Percentiles rank a stretch among this genome's conserved stretches.
Conservation (phyloP, 2,888 invertebrate species). For the Apodemia hepburni region DNA sequence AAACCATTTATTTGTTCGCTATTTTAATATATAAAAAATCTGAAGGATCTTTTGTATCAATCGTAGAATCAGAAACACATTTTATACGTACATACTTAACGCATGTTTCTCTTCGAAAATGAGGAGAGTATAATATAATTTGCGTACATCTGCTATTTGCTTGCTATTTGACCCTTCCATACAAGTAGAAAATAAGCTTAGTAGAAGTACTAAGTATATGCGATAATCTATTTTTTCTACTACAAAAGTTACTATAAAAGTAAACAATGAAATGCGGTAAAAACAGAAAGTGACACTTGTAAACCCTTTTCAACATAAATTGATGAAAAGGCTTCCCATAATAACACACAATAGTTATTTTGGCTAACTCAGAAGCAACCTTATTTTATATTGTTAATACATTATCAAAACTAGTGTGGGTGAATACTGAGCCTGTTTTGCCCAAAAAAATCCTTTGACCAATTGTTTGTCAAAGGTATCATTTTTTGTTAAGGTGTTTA, state of each 20-base stretch:
- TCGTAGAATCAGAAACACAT: too few species aligned
- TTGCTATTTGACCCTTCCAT: too few species aligned
- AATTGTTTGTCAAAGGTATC: conserved; percentile 72
- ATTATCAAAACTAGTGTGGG: conserved; percentile 64
- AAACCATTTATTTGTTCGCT: too few species aligned
- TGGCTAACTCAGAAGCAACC: conserved; percentile 45
- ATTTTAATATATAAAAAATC: too few species aligned
- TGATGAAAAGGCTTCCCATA: conserved; percentile 71
- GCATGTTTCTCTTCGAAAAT: too few species aligned
- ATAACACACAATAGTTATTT: conserved; percentile 75
- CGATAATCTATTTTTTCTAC: conserved; percentile 2
- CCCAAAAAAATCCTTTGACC: conserved; percentile 70
- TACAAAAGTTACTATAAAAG: conserved; percentile 17
- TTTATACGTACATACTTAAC: too few species aligned
- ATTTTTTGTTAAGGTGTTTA: conserved; percentile 75
- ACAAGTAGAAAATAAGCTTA: too few species aligned
- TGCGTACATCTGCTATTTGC: too few species aligned
- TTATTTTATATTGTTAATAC: conserved; percentile 60
- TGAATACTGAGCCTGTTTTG: conserved; percentile 63
- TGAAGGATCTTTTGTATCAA: too few species aligned
- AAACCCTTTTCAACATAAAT: conserved; percentile 74
- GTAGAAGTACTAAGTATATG: background rate
- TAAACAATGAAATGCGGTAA: conserved; percentile 30
- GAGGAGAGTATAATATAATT: too few species aligned
- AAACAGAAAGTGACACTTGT: conserved; percentile 68